Evolutionary conservation across 2,113 vertebrate species (phyloP), one percentile per base, ranked within the genome.

Genomic region (Semnornis frantzii): DNA sequence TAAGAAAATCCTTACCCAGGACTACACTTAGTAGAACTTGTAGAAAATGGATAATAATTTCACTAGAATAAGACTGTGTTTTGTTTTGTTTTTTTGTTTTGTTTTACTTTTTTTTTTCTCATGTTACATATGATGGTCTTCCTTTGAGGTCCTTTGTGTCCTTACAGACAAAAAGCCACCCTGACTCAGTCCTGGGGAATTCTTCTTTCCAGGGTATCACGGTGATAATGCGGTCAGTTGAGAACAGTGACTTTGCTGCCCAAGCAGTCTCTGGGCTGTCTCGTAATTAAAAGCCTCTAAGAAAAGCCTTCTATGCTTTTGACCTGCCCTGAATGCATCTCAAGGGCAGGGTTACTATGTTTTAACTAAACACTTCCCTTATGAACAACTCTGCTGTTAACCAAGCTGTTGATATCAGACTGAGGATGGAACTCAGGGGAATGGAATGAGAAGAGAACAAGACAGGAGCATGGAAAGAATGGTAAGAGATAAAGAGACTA

Each of bases 281-380:
- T 71, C 37, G 4, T 70, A 95, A 84, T 7, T 87, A 57, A 79
- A 90, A 42, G 42, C 82, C 48, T 85, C 34, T 66, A 66, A 68
- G 77, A 80, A 82, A 76, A 72, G 37, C n/a, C 33, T 82, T 66
- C 65, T 6, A 74, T 69, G 44, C 16, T 54, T 96, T 90, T 89
- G 42, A 93, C 48, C 63, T 82, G 68, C 37, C 31, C 37, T 71
- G 57, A 92, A 87, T 80, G 71, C 24, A 94, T 79, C 68, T 95
- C 81, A 87, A 92, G 77, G 81, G 81, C 81, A 94, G 25, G 52
- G 37, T 81, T 89, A 92, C 28, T 63, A 33, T 5, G 33, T 21
- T 92, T 91, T 83, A 94, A 92, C 71, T 80, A 87, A 96, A 66
- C n/a, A 79, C 70, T 89, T 91, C 28, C 46, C 42, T 93, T 85